These are phyloP conservation scores for Eulemur albifrons DNA, from an alignment of 2,797 vertebrate genomes.

Conservation along the genomic window DNA sequence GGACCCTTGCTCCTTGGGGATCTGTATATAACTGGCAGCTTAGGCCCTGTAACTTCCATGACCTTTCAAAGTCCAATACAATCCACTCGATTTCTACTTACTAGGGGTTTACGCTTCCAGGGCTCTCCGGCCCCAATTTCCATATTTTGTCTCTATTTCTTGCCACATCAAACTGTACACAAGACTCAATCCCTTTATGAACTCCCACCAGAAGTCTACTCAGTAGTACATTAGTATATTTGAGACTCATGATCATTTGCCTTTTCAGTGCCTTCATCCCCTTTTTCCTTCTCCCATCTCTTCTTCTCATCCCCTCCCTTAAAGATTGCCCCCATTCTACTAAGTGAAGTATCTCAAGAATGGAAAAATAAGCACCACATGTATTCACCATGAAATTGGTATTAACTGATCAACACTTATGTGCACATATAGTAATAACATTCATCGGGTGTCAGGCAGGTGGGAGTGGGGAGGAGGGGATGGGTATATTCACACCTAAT, in stretches of 20 bases:
- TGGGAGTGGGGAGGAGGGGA: no score
- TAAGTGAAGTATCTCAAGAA: no score
- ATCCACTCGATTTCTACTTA: not conserved
- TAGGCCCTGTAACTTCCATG: not conserved
- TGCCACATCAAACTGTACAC: not conserved
- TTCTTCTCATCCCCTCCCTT: not conserved
- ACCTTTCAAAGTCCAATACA: not conserved
- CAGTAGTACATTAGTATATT: not conserved
- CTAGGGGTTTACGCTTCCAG: not conserved
- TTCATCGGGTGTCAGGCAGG: no score
- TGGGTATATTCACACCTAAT: no score
- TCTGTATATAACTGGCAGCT: not conserved
- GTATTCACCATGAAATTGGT: no score
- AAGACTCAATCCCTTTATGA: not conserved
- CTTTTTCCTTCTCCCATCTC: not conserved
- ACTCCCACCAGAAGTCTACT: not conserved
- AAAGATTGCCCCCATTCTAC: not conserved
- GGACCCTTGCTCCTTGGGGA: not conserved
- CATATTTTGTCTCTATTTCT: constrained; percentile 34
- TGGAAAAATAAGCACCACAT: no score
- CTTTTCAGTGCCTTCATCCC: constrained; percentile 14
- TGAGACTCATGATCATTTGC: not conserved
- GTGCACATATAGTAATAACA: no score
- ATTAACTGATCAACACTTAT: no score
- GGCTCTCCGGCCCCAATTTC: not conserved